Evolutionary conservation across 1,140 invertebrate genomes (phyloP).

Genomic region (Drosophila yakuba): DNA sequence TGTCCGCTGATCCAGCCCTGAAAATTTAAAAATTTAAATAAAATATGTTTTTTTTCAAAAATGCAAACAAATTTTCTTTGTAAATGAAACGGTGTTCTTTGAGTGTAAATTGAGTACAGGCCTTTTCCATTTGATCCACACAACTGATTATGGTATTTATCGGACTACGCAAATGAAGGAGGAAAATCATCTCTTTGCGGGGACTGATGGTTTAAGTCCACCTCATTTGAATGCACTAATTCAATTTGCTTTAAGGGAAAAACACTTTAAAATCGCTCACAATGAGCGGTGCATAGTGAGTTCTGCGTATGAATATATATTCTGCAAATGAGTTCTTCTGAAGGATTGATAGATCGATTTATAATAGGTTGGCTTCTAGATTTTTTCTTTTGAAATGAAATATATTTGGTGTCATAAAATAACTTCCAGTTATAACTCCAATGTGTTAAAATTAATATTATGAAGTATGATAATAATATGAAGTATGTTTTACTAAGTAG

Average conservation of each 20-base stretch:
- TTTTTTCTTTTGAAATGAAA: no score
- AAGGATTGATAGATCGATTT: not conserved
- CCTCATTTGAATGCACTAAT: slow-evolving; percentile 52
- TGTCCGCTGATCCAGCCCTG: slow-evolving; percentile 10
- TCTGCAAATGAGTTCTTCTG: not conserved
- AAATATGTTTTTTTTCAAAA: no score
- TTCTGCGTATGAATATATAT: not conserved
- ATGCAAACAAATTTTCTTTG: not conserved
- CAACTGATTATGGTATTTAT: slow-evolving; percentile 51
- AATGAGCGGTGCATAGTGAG: slow-evolving; percentile 3
- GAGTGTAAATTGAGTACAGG: not conserved
- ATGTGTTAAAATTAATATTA: no score
- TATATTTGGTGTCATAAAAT: no score
- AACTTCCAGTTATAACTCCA: no score
- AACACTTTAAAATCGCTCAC: slow-evolving; percentile 4
- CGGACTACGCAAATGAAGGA: slow-evolving; percentile 46
- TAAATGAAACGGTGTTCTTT: not conserved
- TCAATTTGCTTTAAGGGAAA: slow-evolving; percentile 37
- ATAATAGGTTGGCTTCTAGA: not conserved
- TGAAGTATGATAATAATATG: no score
- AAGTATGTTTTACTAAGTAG: no score
- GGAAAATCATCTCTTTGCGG: slow-evolving; percentile 3
- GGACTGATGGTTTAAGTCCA: slow-evolving; percentile 22
- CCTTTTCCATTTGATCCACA: slow-evolving; percentile 11
- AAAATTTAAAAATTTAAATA: not conserved